Conservation (phyloP, 2,888 invertebrate species). For the Molanna angustata region DNA sequence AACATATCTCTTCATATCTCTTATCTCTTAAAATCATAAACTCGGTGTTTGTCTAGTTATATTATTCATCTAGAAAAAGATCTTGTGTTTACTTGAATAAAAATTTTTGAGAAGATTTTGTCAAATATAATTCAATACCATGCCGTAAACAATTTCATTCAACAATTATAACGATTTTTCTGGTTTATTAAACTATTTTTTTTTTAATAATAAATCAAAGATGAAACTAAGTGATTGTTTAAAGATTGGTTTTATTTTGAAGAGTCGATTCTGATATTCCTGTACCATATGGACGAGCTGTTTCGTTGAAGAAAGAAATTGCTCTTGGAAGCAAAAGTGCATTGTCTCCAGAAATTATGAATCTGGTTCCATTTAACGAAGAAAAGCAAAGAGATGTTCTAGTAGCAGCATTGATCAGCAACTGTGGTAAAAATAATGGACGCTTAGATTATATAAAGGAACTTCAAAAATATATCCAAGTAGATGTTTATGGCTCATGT, state of each 20-base stretch:
- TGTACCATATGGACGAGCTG: slow-evolving; percentile 53
- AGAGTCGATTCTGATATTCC: slow-evolving; percentile 56
- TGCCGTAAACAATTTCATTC: no score
- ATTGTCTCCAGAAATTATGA: not conserved
- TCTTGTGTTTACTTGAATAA: no score
- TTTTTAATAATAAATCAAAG: no score
- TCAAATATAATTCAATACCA: no score
- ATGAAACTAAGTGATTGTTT: no score
- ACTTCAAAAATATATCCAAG: slow-evolving; percentile 54
- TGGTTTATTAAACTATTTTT: no score
- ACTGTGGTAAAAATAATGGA: slow-evolving; percentile 46
- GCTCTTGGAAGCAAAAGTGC: not conserved
- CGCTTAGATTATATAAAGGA: slow-evolving; percentile 50
- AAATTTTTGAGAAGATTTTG: no score
- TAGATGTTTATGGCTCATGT: slow-evolving; percentile 50
- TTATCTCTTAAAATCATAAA: no score
- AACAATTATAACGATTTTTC: no score
- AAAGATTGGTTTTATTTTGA: slow-evolving; percentile 2
- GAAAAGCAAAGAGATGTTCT: slow-evolving; percentile 42
- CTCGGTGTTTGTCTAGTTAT: no score
- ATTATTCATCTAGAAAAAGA: no score
- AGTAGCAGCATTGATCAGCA: slow-evolving; percentile 51
- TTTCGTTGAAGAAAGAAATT: slow-evolving; percentile 31
- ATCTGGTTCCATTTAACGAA: slow-evolving; percentile 23
- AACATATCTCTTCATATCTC: no score